Evolutionary conservation across 2,888 invertebrate species (phyloP), one percentile per base, ranked within the genome.

Genomic region (Willowsia nigromaculata): DNA sequence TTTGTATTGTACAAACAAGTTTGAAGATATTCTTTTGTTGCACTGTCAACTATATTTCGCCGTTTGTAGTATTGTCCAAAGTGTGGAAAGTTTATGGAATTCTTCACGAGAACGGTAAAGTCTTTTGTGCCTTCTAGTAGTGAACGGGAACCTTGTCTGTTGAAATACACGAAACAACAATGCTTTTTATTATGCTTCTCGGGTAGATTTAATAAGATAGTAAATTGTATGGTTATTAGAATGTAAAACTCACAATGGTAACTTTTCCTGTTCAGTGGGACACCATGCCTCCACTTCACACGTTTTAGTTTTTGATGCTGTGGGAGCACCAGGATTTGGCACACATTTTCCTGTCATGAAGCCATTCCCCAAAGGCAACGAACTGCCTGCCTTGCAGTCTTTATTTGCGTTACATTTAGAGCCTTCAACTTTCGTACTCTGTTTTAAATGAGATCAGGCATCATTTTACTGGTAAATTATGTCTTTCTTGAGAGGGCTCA

Each of bases 261-360:
- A 62, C 25, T 74, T 87, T 62, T 94, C 94, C 25, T 82, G 27
- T 92, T 95, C 95, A n/a, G 94, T 93, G 0, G 94, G 94, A 93
- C 95, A 95, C 95, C 95, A 95, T 6, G 94, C 94, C 43, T 91
- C 78, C 53, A 94, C 92, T 91, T 94, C 93, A 93, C 94, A 95
- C 6, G 93, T 93, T 78, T 89, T 90, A 65, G 93, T 91, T 47
- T 91, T 81, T 13, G 50, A 4, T 37, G 53, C 5, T 15, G 27
- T 11, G 4, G 86, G 56, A 1, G 18, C 50, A 22, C 40, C 50
- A 6, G 11, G 62, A 22, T 37, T 65, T 11, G 11, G 74, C 5
- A 93, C 92, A 92, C 95, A 95, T 7, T 93, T 92, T n/a, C 95
- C 95, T 11, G 94, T 95, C 91, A 93, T 93, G 22, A 94, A 93